phyloP scores from a whole-genome alignment of 1,140 invertebrate genomes.

The Zaprionus lachaisei region DNA sequence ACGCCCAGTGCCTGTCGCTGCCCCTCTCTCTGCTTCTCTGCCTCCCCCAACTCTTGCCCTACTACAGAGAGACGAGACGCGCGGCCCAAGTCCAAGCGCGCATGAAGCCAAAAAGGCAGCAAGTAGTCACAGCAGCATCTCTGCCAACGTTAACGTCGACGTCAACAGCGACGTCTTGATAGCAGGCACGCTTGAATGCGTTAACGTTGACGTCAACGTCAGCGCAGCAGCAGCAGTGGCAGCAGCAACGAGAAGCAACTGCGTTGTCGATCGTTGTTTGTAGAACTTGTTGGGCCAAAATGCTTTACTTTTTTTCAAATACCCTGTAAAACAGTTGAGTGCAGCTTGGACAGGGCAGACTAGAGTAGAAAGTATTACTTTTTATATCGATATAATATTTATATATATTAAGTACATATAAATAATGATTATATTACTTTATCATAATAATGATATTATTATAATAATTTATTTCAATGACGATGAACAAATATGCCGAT shows the following conservation, averaged over 20 bases:
- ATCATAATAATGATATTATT: too few relatives aligned
- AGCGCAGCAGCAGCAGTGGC: neutral
- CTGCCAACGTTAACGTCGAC: conserved; percentile 4
- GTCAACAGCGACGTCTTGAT: conserved; percentile 24
- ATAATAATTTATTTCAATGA: too few relatives aligned
- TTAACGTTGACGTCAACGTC: conserved; percentile 10
- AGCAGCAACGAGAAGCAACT: conserved; percentile 19
- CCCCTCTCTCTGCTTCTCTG: neutral
- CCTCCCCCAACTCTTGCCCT: conserved; percentile 4
- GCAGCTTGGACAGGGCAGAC: neutral
- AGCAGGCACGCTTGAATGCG: conserved; percentile 40
- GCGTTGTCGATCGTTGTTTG: conserved; percentile 44
- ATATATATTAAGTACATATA: too few relatives aligned
- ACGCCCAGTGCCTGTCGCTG: neutral
- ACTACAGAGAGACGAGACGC: neutral
- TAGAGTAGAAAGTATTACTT: too few relatives aligned
- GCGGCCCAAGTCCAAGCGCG: conserved; percentile 31
- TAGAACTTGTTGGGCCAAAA: conserved; percentile 74
- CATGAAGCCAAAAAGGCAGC: conserved; percentile 33
- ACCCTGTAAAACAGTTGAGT: conserved; percentile 6
- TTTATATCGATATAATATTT: too few relatives aligned
- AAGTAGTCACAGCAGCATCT: neutral
- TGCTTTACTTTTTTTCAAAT: conserved; percentile 44
- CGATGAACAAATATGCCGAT: too few relatives aligned
- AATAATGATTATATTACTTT: too few relatives aligned